Percentiles rank a stretch among this genome's conserved stretches.
Evolutionary conservation across 2,797 vertebrate species (phyloP).

Genomic region (Siniperca obscura): DNA sequence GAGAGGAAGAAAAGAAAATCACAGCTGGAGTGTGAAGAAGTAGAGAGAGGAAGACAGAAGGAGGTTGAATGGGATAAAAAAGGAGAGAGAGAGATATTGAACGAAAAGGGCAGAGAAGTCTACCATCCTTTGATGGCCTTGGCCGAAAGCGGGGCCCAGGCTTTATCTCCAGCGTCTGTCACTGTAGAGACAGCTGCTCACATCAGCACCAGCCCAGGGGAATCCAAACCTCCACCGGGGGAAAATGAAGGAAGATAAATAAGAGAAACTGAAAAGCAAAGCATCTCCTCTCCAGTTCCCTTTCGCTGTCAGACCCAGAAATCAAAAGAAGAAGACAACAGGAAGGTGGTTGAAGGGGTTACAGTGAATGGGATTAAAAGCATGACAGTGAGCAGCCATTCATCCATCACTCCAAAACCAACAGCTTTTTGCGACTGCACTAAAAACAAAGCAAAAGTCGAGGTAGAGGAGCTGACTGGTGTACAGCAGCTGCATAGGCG

Average conservation of each 20-base stretch:
- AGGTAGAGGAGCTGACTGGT: slow-evolving; percentile 23
- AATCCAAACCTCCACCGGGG: slow-evolving; percentile 65
- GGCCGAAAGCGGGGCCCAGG: slow-evolving; percentile 52
- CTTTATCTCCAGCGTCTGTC: slow-evolving; percentile 83
- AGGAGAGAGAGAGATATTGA: slow-evolving; percentile 39
- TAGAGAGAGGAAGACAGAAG: slow-evolving; percentile 36
- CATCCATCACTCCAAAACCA: slow-evolving; percentile 41
- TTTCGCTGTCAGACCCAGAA: slow-evolving; percentile 56
- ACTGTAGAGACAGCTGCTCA: slow-evolving; percentile 83
- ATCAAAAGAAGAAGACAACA: slow-evolving; percentile 46
- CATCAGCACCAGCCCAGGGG: slow-evolving; percentile 80
- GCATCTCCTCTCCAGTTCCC: slow-evolving; percentile 50
- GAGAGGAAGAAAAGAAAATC: slow-evolving; percentile 45
- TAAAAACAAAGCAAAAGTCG: slow-evolving; percentile 21
- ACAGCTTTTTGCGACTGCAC: slow-evolving; percentile 6
- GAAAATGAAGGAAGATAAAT: slow-evolving; percentile 49
- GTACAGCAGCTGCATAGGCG: slow-evolving; percentile 12
- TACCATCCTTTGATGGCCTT: slow-evolving; percentile 77
- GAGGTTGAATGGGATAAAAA: slow-evolving; percentile 33
- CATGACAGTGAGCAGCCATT: slow-evolving; percentile 52
- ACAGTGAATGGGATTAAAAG: slow-evolving; percentile 37
- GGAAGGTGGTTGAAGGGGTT: background rate
- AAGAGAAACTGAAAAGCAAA: slow-evolving; percentile 56
- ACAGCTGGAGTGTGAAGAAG: slow-evolving; percentile 54
- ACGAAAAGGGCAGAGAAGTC: slow-evolving; percentile 62